phyloP scores from a whole-genome alignment of 92 coral and sea anemone genomes.

The Ricordea florida region DNA sequence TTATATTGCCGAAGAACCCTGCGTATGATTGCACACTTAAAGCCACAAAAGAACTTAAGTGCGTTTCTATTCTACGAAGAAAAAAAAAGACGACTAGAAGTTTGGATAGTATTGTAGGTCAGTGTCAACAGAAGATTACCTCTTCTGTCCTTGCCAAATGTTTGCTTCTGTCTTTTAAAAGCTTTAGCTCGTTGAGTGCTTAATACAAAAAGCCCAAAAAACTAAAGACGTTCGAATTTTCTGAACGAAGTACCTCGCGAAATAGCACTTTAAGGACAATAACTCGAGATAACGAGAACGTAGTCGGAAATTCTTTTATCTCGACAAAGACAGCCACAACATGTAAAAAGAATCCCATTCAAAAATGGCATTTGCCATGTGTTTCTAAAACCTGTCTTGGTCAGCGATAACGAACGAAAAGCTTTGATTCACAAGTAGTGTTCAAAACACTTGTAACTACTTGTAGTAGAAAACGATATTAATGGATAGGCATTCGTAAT shows the following conservation, averaged over 20 bases:
- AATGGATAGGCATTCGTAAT: neutral
- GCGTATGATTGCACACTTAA: too few relatives aligned
- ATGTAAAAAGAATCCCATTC: conserved; percentile 1
- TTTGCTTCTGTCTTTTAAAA: conserved; percentile 32
- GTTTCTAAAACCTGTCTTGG: conserved; percentile 8
- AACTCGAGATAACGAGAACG: too few relatives aligned
- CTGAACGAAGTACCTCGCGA: neutral
- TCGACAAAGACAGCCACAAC: conserved; percentile 28
- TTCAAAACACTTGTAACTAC: neutral
- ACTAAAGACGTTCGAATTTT: too few relatives aligned
- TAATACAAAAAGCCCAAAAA: too few relatives aligned
- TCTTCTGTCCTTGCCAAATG: neutral
- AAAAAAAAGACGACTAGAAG: neutral
- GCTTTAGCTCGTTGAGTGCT: conserved; percentile 16
- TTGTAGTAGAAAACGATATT: neutral
- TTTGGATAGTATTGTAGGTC: conserved; percentile 8
- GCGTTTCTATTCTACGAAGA: too few relatives aligned
- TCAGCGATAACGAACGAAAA: neutral
- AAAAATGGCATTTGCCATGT: neutral
- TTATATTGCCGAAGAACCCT: too few relatives aligned
- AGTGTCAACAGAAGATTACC: conserved; percentile 6
- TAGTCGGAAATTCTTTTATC: too few relatives aligned
- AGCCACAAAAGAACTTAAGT: too few relatives aligned
- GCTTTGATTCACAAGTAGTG: neutral
- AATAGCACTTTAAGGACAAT: neutral